Evolutionary conservation across 2,797 vertebrate species (phyloP).

Genomic region (Anguilla anguilla): DNA sequence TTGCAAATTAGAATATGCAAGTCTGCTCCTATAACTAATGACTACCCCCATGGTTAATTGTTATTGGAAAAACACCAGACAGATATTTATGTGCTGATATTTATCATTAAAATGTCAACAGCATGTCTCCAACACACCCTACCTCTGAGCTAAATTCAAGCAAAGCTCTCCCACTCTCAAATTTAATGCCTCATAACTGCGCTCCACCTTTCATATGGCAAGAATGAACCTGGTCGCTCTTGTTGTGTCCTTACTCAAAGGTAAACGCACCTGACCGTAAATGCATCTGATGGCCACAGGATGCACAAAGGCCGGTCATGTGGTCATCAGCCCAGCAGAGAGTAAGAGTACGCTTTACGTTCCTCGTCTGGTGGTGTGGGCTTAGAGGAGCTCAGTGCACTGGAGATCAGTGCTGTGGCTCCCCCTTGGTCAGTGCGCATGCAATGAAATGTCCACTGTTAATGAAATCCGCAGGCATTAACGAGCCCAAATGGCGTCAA

Average conservation of each 20-base stretch:
- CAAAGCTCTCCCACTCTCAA: not conserved
- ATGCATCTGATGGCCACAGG: not conserved
- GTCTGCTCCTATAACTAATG: not conserved
- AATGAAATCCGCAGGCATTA: too few species aligned
- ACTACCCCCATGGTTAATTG: not conserved
- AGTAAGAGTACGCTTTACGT: not conserved
- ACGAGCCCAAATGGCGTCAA: too few species aligned
- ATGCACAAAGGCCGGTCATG: not conserved
- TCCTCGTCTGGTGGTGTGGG: not conserved
- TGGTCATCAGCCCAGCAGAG: not conserved
- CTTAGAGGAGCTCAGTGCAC: not conserved
- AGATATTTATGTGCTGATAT: not conserved
- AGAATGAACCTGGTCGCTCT: not conserved
- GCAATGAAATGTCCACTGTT: too few species aligned
- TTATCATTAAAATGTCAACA: constrained; percentile 2
- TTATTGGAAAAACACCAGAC: not conserved
- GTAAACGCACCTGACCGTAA: not conserved
- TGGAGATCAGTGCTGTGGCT: not conserved
- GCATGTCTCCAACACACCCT: not conserved
- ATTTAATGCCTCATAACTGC: not conserved
- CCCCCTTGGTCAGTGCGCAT: not conserved
- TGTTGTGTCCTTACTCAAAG: not conserved
- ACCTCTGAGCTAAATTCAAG: not conserved
- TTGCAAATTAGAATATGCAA: constrained; percentile 4
- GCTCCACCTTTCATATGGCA: not conserved